phyloP scores from a whole-genome alignment of 1,140 invertebrate species.

The Paraescarpia echinospica region DNA sequence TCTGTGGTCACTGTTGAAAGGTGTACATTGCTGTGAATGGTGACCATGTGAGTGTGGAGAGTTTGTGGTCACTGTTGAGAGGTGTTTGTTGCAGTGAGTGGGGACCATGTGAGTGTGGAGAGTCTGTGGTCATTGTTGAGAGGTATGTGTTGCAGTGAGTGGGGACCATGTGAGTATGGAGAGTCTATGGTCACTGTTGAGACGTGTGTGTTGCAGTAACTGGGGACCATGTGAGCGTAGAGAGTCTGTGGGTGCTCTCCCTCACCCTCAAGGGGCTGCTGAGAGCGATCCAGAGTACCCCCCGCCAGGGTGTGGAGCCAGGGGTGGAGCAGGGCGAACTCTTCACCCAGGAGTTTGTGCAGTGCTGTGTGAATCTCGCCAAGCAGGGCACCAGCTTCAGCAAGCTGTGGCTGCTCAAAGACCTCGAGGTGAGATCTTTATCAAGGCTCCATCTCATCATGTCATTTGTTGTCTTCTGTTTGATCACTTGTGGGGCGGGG shows the following conservation, averaged over 20 bases:
- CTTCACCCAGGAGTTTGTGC: constrained; percentile 47
- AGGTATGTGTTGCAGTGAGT: background rate
- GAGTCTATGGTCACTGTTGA: background rate
- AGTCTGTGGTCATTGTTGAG: background rate
- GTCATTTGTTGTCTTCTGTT: background rate
- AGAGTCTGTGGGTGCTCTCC: constrained; percentile 52
- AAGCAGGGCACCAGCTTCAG: constrained; percentile 53
- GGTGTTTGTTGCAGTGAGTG: background rate
- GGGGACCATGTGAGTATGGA: background rate
- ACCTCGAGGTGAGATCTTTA: constrained; percentile 49
- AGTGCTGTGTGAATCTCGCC: constrained; percentile 51
- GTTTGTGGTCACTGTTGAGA: background rate
- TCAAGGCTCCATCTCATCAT: background rate
- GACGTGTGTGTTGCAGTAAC: constrained; percentile 8
- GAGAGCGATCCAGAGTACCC: constrained; percentile 30
- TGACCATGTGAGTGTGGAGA: background rate
- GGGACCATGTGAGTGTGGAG: background rate
- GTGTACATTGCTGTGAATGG: background rate
- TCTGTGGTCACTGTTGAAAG: no score
- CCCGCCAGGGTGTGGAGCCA: background rate
- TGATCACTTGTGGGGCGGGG: no score
- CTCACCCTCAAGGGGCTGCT: constrained; percentile 51
- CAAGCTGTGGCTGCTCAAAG: constrained; percentile 54
- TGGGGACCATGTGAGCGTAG: background rate
- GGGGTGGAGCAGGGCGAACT: constrained; percentile 34